Percentiles rank a stretch among this genome's conserved stretches.
phyloP scores from a whole-genome alignment of 2,797 vertebrate genomes.

The Psittacula echo region DNA sequence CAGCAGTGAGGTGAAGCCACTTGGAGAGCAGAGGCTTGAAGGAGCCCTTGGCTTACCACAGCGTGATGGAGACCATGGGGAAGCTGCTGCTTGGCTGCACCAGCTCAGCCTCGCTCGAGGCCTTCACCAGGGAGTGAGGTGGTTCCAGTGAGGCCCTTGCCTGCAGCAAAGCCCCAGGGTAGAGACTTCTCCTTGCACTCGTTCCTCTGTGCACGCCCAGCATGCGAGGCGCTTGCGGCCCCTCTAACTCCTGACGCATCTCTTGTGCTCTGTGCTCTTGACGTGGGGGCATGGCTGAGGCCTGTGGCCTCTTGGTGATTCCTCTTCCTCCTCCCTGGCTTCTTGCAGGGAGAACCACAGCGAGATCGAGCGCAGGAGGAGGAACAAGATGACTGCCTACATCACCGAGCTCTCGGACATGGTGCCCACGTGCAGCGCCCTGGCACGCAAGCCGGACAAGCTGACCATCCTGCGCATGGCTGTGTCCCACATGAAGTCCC shows the following conservation, averaged over 20 bases:
- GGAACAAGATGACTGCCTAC: conserved; percentile 99
- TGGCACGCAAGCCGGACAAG: conserved; percentile 98
- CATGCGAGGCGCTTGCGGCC: conserved; percentile 56
- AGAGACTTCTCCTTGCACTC: conserved; percentile 43
- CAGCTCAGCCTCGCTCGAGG: neutral
- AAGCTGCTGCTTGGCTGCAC: neutral
- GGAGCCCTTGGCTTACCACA: neutral
- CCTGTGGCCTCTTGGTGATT: neutral
- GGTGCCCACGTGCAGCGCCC: conserved; percentile 97
- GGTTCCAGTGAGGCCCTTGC: neutral
- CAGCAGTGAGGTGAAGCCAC: fast-evolving
- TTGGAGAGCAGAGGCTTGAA: neutral
- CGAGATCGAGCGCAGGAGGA: conserved; percentile 92
- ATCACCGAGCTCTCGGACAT: conserved; percentile 98
- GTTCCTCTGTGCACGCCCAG: conserved; percentile 58
- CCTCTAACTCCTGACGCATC: conserved; percentile 3
- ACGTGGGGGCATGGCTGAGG: neutral
- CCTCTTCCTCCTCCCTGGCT: neutral
- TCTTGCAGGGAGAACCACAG: conserved; percentile 94
- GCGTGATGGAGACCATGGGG: fast-evolving
- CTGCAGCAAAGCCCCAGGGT: neutral
- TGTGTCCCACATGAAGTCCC: conserved; percentile 97
- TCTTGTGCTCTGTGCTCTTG: neutral
- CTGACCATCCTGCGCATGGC: conserved; percentile 98
- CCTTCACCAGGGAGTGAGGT: neutral